Base-by-base conservation (phyloP, 2,797 vertebrate genomes). In the Pterois miles region DNA sequence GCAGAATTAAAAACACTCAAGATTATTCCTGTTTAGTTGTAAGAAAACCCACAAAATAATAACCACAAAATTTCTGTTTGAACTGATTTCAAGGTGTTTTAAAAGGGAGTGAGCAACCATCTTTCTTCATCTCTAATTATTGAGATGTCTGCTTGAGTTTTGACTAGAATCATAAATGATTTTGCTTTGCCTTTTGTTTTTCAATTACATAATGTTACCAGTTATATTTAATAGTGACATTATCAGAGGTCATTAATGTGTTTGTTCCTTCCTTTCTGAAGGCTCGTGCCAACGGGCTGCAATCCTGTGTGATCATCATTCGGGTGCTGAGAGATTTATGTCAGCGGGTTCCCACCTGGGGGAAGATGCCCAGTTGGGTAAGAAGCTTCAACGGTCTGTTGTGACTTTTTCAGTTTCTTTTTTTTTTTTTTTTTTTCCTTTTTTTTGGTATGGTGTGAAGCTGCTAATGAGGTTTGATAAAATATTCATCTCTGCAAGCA, bases 221-320 rank as follows among this genome's bases (percentile, higher is more conserved):
- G 23, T 57, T 33, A 27, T 3, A 29, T 52, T 20, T 53, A 8
- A 29, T 33, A 9, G 8, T 62, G 18, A 18, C 4, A 14, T 6
- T 36, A 56, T 53, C 5, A 70, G 23, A 12, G 13, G 20, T 50
- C 6, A 25, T 23, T 43, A 1, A 56, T 58, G n/a, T 56, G 5
- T n/a, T 31, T 8, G 29, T 8, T 50, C 65, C 13, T 34, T 25
- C 9, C 8, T 22, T 5, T 74, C 53, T 66, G 8, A 86, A 97
- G 96, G 96, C 96, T 53, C 94, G 94, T 14, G 96, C 97, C 57
- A 97, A 96, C 0, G 93, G 95, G 75, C 93, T 97, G 33, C 96
- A 97, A 90, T 96, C 95, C 5, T 97, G 96, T 60, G 96, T 96
- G 72, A 96, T 97, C 50, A 84, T 97, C 84, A 96, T 97, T 64